Base-by-base conservation (phyloP, 2,797 vertebrate genomes). In the Pteropus rufus region DNA sequence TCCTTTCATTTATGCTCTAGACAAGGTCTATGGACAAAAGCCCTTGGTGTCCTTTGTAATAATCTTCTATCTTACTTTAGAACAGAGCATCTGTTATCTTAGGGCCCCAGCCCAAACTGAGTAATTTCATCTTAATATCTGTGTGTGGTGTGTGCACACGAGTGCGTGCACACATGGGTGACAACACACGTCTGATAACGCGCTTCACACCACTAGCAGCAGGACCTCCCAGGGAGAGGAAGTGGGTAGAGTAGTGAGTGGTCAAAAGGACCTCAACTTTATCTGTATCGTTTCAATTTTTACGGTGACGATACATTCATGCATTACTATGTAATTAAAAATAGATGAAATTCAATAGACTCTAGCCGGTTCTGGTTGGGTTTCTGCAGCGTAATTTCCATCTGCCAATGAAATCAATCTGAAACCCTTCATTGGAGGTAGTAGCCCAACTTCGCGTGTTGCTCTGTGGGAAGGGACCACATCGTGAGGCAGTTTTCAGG, bases 271-370 rank as follows among this genome's bases (percentile, higher is more conserved):
- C 18, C 64, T 90, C 62, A 56, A 60, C 49, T 52, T 94, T 65
- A 76, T 76, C 65, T 89, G 49, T 79, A 36, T 60, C 58, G 54
- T 75, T 49, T 86, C 79, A 85, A 21, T 89, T 87, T 97, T 93
- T 79, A 88, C 24, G 41, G 72, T 41, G 29, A 85, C 31, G 82
- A 36, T 73, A 83, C 89, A 91, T 85, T 64, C 52, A 62, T 81
- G 52, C 16, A 24, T 84, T 89, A 44, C 91, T 49, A 19, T 64
- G 16, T 86, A 82, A 96, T 97, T 93, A 95, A 94, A 96, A 91
- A 82, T 79, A 93, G 94, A 85, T 91, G 72, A 95, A 84, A 94
- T 93, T 73, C 85, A 97, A 92, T 93, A 46, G 65, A 31, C 79
- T 70, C 31, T 85, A 54, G 73, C 58, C 36, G 76, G 62, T 62